Percentiles rank a stretch among this genome's conserved stretches.
phyloP scores from a whole-genome alignment of 2,888 invertebrate genomes.

The Caenorhabditis japonica region DNA sequence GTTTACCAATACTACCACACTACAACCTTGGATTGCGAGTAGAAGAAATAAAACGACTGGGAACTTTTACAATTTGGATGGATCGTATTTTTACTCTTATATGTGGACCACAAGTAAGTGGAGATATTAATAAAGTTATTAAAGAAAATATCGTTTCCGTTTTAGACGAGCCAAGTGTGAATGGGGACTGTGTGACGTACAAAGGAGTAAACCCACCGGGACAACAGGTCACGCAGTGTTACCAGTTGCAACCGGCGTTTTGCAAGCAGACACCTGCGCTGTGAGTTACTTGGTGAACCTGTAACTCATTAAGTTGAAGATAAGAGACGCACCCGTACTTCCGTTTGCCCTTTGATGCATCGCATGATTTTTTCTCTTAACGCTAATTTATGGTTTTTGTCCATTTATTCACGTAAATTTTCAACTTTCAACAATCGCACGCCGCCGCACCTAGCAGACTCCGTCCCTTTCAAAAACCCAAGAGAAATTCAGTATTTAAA shows the following conservation, averaged over 20 bases:
- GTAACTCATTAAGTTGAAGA: no score
- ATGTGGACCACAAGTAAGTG: conserved; percentile 39
- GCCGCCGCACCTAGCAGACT: no score
- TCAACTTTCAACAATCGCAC: no score
- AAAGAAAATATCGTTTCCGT: neutral
- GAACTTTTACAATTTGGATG: conserved; percentile 37
- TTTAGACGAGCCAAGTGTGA: conserved; percentile 39
- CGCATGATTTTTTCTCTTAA: no score
- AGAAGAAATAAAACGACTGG: conserved; percentile 29
- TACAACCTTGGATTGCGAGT: conserved; percentile 37
- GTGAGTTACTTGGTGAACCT: conserved; percentile 9
- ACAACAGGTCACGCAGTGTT: conserved; percentile 39
- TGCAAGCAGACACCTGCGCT: conserved; percentile 41
- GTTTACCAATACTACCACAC: conserved; percentile 17
- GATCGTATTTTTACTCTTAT: conserved; percentile 21
- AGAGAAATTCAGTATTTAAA: no score
- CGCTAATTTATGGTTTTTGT: no score
- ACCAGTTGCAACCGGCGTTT: conserved; percentile 47
- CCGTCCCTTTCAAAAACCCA: no score
- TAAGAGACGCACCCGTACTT: no score
- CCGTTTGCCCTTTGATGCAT: neutral
- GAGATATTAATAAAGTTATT: neutral
- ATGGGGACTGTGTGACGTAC: conserved; percentile 42
- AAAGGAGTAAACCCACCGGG: conserved; percentile 18
- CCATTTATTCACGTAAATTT: no score